Conservation (phyloP, 23 tunicate species). For the Phallusia fumigata region DNA sequence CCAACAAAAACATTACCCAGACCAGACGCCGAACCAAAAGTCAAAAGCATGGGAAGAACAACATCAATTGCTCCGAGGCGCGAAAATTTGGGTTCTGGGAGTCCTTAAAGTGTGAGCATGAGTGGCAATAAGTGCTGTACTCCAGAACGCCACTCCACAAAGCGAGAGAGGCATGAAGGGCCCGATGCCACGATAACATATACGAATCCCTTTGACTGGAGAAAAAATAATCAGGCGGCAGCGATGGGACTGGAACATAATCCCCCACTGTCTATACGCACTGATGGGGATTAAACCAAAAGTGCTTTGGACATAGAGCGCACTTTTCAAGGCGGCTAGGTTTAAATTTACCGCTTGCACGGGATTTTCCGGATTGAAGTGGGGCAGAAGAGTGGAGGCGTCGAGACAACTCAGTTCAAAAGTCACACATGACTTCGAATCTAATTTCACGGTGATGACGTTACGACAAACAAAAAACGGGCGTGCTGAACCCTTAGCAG, state of each 20-base stretch:
- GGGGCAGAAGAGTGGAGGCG: background rate
- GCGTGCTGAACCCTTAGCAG: background rate
- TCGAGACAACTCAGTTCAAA: background rate
- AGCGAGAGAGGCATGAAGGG: background rate
- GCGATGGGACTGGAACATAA: background rate
- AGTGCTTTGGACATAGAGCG: background rate
- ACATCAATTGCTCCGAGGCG: conserved; percentile 12
- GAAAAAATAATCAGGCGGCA: background rate
- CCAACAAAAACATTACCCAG: too few species aligned
- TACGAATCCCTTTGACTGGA: background rate
- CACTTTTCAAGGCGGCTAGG: background rate
- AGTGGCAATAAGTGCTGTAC: background rate
- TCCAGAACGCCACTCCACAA: background rate
- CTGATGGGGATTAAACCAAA: background rate
- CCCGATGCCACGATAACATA: conserved; percentile 8
- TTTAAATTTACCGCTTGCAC: background rate
- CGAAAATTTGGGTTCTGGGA: conserved; percentile 12
- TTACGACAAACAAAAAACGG: background rate
- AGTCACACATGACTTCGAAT: conserved; percentile 2
- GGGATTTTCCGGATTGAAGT: too few species aligned
- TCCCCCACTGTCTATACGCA: conserved; percentile 2
- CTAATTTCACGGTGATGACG: conserved; percentile 6
- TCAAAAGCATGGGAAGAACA: background rate
- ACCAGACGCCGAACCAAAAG: too few species aligned
- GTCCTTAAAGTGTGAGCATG: background rate